These are phyloP conservation scores for Bugula neritina DNA, from an alignment of 2,888 invertebrate genomes.

Conservation along the genomic window DNA sequence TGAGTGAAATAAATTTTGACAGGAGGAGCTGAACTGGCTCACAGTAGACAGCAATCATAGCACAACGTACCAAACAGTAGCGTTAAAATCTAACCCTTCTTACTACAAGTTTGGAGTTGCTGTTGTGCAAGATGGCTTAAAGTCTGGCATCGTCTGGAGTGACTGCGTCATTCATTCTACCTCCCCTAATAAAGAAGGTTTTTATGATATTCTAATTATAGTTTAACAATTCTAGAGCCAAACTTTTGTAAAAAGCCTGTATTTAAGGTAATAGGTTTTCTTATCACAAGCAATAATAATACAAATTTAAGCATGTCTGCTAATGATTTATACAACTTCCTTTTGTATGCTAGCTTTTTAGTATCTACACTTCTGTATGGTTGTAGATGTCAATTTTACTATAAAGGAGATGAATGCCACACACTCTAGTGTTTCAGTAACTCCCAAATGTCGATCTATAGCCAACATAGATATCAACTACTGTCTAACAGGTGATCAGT, in stretches of 20 bases:
- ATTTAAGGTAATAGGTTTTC: no score
- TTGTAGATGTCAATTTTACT: neutral
- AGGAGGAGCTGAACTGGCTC: neutral
- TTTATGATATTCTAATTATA: no score
- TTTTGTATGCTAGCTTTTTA: no score
- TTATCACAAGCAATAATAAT: no score
- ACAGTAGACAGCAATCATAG: no score
- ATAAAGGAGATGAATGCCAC: neutral
- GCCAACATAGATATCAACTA: neutral
- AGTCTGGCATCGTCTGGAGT: neutral
- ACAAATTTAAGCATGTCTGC: no score
- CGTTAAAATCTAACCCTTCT: neutral
- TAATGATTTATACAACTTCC: no score
- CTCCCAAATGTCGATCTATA: neutral
- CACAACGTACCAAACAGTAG: no score
- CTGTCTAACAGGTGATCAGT: neutral
- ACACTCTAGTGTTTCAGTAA: neutral
- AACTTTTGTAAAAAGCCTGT: no score
- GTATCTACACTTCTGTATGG: no score
- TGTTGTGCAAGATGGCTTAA: neutral
- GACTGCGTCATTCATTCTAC: neutral
- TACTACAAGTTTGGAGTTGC: neutral
- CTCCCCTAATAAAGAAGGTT: neutral
- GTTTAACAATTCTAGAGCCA: no score
- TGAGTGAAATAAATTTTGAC: no score